phyloP scores from a whole-genome alignment of 2,888 invertebrate species.

The Onchidella celtica region DNA sequence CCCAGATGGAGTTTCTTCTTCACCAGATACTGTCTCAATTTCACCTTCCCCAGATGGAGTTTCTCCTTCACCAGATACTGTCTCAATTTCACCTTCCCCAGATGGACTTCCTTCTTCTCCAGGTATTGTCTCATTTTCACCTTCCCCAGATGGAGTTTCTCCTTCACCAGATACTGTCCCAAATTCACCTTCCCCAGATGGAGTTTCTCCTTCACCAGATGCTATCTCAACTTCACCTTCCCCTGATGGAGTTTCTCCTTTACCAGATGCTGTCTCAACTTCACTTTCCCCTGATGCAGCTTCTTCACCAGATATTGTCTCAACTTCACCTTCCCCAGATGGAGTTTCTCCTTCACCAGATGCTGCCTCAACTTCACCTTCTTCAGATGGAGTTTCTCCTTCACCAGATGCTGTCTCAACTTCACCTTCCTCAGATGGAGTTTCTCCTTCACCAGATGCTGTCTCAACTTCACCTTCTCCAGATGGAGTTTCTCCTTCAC shows the following conservation, averaged over 20 bases:
- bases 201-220: neutral
- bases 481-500: neutral
- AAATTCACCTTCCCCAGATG: neutral
- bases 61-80: neutral
- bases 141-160: neutral
- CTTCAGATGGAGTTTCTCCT: neutral
- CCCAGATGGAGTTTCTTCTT: neutral
- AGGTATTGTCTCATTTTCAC: neutral
- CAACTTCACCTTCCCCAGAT: neutral
- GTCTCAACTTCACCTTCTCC: neutral
- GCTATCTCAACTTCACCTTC: neutral
- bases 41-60: neutral
- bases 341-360: neutral
- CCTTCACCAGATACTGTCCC: neutral
- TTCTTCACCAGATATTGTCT: neutral
- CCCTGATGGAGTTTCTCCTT: neutral
- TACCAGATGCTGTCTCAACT: neutral
- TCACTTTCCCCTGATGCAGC: neutral
- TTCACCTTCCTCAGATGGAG: neutral
- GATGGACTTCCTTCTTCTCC: neutral
- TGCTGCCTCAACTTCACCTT: neutral
- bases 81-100: neutral
- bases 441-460: neutral
- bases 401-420: neutral
- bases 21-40: neutral